These are phyloP conservation scores for Polia nebulosa DNA, from an alignment of 2,888 invertebrate species.

Conservation along the genomic window DNA sequence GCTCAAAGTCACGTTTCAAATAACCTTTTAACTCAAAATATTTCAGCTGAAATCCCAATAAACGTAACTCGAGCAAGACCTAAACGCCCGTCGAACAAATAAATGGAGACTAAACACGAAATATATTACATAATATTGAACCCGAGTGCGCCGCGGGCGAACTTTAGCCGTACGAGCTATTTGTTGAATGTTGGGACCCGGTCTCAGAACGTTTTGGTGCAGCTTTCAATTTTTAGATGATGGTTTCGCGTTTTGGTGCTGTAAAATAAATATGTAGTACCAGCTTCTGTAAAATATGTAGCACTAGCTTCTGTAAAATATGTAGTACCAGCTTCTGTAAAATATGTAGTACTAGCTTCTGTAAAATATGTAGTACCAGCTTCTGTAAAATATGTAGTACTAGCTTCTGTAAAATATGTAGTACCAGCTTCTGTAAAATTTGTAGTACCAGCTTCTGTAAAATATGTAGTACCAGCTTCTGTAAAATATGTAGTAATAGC, in stretches of 20 bases:
- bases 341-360: too few species aligned
- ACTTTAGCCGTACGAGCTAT: conserved; percentile 31
- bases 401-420: too few species aligned
- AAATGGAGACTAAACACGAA: conserved; percentile 24
- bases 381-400: too few species aligned
- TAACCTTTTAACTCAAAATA: neutral
- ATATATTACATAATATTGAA: conserved; percentile 31
- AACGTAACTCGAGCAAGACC: neutral
- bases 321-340: too few species aligned
- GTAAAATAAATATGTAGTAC: neutral
- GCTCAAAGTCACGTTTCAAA: neutral
- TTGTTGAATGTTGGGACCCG: conserved; percentile 12
- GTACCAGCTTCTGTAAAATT: too few species aligned
- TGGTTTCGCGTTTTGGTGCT: neutral
- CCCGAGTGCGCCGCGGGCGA: conserved; percentile 6
- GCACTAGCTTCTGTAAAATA: too few species aligned
- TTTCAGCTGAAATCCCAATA: conserved; percentile 2
- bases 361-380: too few species aligned
- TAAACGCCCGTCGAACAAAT: conserved; percentile 16
- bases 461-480: too few species aligned
- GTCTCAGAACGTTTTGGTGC: conserved; percentile 7
- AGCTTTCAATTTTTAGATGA: conserved; percentile 20
- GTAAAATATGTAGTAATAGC: too few species aligned
- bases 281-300: too few species aligned
- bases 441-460: too few species aligned